Evolutionary conservation across 2,113 vertebrate species (phyloP).

Genomic region (Pelecanoides urinatrix): DNA sequence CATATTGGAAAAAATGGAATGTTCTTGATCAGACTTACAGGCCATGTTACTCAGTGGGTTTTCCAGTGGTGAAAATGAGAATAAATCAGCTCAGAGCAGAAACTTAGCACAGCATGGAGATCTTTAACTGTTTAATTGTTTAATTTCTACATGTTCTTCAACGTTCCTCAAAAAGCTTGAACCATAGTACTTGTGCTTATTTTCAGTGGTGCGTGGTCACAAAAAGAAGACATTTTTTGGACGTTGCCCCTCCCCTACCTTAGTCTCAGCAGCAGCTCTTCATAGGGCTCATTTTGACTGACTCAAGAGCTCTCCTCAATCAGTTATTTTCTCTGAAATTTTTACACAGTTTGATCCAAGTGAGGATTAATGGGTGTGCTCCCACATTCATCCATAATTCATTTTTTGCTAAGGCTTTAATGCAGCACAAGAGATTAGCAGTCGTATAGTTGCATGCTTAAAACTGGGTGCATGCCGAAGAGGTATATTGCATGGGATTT

Average conservation of each 20-base stretch:
- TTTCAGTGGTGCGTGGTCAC: not conserved
- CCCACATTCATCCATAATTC: constrained; percentile 12
- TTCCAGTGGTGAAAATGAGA: constrained; percentile 1
- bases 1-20: constrained; percentile 13
- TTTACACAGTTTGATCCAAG: not conserved
- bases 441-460: not conserved
- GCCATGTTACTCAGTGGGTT: not conserved
- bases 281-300: not conserved
- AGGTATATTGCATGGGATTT: not conserved
- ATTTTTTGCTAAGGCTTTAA: not conserved
- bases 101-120: not conserved
- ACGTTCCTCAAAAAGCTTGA: not conserved
- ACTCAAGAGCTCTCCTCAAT: not conserved
- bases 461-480: not conserved
- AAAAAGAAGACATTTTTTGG: not conserved
- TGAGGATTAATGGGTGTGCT: not conserved
- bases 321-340: not conserved
- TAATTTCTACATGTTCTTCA: not conserved
- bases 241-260: not conserved
- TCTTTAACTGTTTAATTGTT: not conserved
- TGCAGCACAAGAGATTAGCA: not conserved
- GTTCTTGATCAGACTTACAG: constrained; percentile 18
- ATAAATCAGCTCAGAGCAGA: not conserved
- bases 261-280: not conserved
- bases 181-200: not conserved